A percentile compares a stretch with the other conserved stretches of the same genome.
Conservation (phyloP, 2,888 invertebrate species). For the Drosophila buzzatii region DNA sequence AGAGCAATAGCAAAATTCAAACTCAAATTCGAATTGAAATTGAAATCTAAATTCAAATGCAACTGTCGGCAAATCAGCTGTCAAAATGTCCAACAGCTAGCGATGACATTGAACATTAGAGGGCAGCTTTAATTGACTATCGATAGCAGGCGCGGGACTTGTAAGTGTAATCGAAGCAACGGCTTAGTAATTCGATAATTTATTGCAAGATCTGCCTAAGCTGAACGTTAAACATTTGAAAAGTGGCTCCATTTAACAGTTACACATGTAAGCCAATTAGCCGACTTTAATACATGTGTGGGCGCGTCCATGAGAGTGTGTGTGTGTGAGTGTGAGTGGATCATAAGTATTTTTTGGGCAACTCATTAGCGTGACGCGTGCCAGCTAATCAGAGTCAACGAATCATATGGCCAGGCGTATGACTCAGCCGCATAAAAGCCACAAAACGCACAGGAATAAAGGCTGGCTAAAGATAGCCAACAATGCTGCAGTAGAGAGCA, state of each 20-base stretch:
- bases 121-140: constrained; percentile 30
- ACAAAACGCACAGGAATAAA: constrained; percentile 39
- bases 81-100: constrained; percentile 44
- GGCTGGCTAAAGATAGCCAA: constrained; percentile 6
- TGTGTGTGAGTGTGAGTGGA: constrained; percentile 7
- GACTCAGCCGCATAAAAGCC: constrained; percentile 59
- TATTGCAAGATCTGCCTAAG: constrained; percentile 4
- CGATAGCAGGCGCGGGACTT: constrained; percentile 30
- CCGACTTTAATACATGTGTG: constrained; percentile 1
- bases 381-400: constrained; percentile 66
- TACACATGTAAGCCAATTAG: constrained; percentile 11
- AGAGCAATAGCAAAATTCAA: constrained; percentile 19
- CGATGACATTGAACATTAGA: constrained; percentile 34
- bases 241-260: not conserved
- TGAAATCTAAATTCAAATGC: constrained; percentile 29
- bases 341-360: constrained; percentile 35
- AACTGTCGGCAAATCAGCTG: constrained; percentile 42
- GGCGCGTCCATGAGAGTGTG: not conserved
- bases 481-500: not conserved
- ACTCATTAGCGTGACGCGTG: constrained; percentile 76
- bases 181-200: constrained; percentile 28
- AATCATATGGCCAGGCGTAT: constrained; percentile 45
- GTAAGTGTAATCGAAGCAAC: constrained; percentile 40
- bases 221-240: constrained; percentile 14
- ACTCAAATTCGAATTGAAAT: constrained; percentile 26